These are phyloP conservation scores for Penaeus chinensis DNA, from an alignment of 1,140 invertebrate genomes.

Conservation along the genomic window DNA sequence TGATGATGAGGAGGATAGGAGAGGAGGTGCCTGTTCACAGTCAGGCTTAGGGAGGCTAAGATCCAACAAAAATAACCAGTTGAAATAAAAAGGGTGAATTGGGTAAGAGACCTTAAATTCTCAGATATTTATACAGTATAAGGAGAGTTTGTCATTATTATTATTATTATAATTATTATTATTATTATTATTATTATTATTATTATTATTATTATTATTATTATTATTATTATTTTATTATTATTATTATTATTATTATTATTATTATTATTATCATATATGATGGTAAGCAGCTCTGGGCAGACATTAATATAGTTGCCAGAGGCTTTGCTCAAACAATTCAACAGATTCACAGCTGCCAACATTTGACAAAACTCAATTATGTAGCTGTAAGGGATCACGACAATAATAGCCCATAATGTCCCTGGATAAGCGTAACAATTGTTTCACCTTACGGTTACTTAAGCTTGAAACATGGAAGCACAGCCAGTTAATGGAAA, in stretches of 20 bases:
- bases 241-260: too few species aligned
- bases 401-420: conserved; percentile 41
- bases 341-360: conserved; percentile 25
- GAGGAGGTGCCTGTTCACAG: conserved; percentile 44
- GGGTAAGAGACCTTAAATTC: neutral
- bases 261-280: neutral
- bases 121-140: neutral
- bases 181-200: too few species aligned
- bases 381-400: conserved; percentile 18
- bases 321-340: conserved; percentile 46
- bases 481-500: too few species aligned
- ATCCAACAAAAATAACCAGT: conserved; percentile 64
- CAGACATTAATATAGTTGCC: neutral
- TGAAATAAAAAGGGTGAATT: neutral
- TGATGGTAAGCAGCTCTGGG: neutral
- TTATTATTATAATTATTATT: too few species aligned
- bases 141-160: too few species aligned
- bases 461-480: too few species aligned
- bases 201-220: too few species aligned
- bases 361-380: conserved; percentile 11
- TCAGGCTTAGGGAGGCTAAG: conserved; percentile 61
- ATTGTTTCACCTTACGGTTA: too few species aligned
- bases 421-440: conserved; percentile 10
- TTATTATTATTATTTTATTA: too few species aligned
- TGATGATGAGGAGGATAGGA: conserved; percentile 67